phyloP scores from a whole-genome alignment of 2,797 vertebrate species.

The Leptoclinus maculatus region DNA sequence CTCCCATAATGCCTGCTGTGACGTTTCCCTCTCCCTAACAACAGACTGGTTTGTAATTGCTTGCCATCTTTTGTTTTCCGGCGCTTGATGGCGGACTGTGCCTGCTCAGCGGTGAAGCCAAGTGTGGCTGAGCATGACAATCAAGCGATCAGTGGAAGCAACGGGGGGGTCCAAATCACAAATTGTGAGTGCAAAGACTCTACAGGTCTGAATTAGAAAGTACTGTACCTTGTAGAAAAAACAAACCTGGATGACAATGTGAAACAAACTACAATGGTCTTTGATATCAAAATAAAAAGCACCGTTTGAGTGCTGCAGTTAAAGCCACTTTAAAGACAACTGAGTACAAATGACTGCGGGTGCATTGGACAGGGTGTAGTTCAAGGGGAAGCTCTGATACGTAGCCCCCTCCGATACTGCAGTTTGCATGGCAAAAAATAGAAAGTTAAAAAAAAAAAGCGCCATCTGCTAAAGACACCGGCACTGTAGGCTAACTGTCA shows the following conservation, averaged over 20 bases:
- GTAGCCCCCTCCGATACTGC: not conserved
- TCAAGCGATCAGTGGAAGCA: constrained; percentile 69
- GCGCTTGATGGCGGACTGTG: constrained; percentile 57
- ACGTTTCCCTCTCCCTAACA: constrained; percentile 62
- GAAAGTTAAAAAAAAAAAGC: constrained; percentile 47
- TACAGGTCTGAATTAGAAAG: constrained; percentile 39
- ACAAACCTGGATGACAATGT: constrained; percentile 25
- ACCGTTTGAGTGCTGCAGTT: constrained; percentile 3
- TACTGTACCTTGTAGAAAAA: constrained; percentile 4
- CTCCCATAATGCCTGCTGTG: constrained; percentile 77
- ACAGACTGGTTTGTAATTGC: constrained; percentile 76
- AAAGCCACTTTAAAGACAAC: not conserved
- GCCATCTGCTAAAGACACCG: constrained; percentile 70
- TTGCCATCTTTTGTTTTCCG: constrained; percentile 68
- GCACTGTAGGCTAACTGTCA: constrained; percentile 57
- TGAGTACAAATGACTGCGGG: not conserved
- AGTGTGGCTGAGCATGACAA: constrained; percentile 79
- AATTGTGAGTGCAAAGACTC: constrained; percentile 49
- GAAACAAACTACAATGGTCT: not conserved
- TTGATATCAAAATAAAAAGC: constrained; percentile 7
- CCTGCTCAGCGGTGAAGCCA: constrained; percentile 63
- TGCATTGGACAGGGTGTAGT: not conserved
- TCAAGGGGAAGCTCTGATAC: not conserved
- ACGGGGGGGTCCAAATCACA: constrained; percentile 56
- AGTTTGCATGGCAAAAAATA: constrained; percentile 15